Evolutionary conservation across 2,888 invertebrate genomes (phyloP), one percentile per base, ranked within the genome.

Genomic region (Zaprionus obscuricornis): DNA sequence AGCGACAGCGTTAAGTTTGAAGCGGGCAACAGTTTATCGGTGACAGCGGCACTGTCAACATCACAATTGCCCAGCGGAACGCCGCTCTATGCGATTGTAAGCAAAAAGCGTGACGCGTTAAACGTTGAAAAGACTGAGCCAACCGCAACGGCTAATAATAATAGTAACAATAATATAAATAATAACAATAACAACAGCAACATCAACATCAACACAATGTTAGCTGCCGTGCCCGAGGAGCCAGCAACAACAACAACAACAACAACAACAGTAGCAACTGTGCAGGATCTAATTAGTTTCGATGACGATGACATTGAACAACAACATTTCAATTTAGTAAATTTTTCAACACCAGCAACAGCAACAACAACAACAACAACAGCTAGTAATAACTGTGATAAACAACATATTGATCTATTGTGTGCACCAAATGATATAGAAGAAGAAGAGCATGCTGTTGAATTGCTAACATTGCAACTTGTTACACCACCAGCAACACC

Each of bases 201-300:
- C 58, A 26, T 45, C 69, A 50, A 40, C 22, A 58, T 22, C 13
- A 52, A 20, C 49, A 24, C 16, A 14, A 70, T 70, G 70, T 46
- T 70, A 47, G 74, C 65, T 16, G 74, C 70, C 3, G 70, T 70
- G 37, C 70, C 74, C 3, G 70, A 67, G 43, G 62, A 70, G 40
- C 68, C 68, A n/a, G 16, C 47, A 33, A 22, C 37, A 42, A 20
- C 51, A 33, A 31, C 45, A 39, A 3, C 8, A n/a, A 18, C 47
- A 33, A 22, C 37, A 42, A 20, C 51, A 33, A 31, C 45, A 39
- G 37, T 49, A 22, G 24, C 64, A 10, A 42, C 75, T 59, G 85
- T 88, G 55, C 77, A 84, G 52, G 90, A 89, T 75, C 66, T 89
- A 63, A 89, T 89, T 43, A 89, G 88, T 57, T 90, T 89, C 52